These are phyloP conservation scores for Drosophila mauritiana DNA, from an alignment of 1,140 invertebrate species.

Conservation along the genomic window DNA sequence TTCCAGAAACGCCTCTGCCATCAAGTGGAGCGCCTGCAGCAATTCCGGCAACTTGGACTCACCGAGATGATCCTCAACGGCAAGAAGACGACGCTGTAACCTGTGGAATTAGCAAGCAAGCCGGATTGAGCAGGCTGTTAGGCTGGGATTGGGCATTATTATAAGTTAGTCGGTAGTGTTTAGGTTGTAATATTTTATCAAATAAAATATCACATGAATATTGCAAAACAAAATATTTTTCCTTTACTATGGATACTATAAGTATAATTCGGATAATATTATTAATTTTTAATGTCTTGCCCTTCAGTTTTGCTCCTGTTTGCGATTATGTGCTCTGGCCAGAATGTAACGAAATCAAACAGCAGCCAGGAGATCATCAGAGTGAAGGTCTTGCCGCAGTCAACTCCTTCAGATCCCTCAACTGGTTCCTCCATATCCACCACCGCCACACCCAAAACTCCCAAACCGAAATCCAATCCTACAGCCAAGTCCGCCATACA, in stretches of 20 bases:
- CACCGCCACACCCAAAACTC: constrained; percentile 16
- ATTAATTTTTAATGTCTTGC: too few species aligned
- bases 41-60: constrained; percentile 60
- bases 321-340: constrained; percentile 10
- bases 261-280: too few species aligned
- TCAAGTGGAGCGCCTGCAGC: constrained; percentile 66
- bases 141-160: constrained; percentile 26
- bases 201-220: constrained; percentile 70
- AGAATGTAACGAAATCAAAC: constrained; percentile 6
- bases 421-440: background rate
- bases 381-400: constrained; percentile 18
- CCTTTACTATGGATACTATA: background rate
- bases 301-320: constrained; percentile 43
- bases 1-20: constrained; percentile 63
- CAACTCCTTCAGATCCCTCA: background rate
- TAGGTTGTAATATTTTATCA: constrained; percentile 70
- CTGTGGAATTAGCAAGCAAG: background rate
- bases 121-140: background rate
- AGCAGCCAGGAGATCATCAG: constrained; percentile 9
- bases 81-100: constrained; percentile 50
- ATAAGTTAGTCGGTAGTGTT: constrained; percentile 47
- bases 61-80: constrained; percentile 66
- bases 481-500: constrained; percentile 19
- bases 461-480: constrained; percentile 10
- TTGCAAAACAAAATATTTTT: background rate